These are phyloP conservation scores for Hanleya hanleyi DNA, from an alignment of 2,888 invertebrate species.

Conservation along the genomic window DNA sequence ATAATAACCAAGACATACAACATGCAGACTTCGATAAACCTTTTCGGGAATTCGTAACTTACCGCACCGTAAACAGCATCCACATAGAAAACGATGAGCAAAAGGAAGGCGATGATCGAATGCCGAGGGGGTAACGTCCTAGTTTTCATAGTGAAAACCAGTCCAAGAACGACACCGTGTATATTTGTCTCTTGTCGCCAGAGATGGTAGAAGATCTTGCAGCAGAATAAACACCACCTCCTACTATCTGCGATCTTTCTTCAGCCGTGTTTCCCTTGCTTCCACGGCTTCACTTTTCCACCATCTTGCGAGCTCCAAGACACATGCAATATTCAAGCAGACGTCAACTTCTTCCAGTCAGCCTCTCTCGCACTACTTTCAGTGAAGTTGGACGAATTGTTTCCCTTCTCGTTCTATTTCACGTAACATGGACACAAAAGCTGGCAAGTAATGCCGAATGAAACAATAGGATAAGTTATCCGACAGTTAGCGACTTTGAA, in stretches of 20 bases:
- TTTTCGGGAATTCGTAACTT: no score
- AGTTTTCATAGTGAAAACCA: neutral
- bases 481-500: no score
- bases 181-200: neutral
- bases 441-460: no score
- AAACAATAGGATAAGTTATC: no score
- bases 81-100: neutral
- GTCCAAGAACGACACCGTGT: neutral
- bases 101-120: neutral
- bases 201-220: neutral
- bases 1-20: no score
- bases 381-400: no score
- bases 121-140: neutral
- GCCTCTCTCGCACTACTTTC: no score
- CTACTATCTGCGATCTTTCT: neutral
- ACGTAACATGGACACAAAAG: no score
- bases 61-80: constrained; percentile 2
- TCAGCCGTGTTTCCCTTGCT: neutral
- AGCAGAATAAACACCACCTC: neutral
- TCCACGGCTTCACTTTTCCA: neutral
- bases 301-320: constrained; percentile 3
- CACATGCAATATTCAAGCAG: neutral
- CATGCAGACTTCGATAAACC: no score
- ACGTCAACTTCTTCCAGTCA: neutral
- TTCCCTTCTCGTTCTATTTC: no score